Percentiles rank a stretch among this genome's conserved stretches.
phyloP scores from a whole-genome alignment of 2,797 vertebrate species.

The Danionella dracula region DNA sequence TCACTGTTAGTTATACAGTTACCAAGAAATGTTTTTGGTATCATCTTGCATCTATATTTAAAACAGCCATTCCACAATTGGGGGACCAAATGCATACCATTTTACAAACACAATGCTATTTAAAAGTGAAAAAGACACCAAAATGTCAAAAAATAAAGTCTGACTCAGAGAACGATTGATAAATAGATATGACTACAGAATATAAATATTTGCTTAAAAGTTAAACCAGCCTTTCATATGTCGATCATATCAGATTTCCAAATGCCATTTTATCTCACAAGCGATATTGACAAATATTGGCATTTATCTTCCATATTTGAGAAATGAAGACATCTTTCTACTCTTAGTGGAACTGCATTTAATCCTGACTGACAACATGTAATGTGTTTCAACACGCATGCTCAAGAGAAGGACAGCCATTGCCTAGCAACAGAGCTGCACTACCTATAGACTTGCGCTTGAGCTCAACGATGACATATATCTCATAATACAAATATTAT shows the following conservation, averaged over 20 bases:
- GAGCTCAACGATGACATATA: conserved; percentile 14
- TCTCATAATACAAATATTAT: not conserved
- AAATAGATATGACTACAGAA: not conserved
- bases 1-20: too few relatives aligned
- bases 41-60: too few relatives aligned
- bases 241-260: conserved; percentile 6
- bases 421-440: conserved; percentile 40
- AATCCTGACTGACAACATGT: conserved; percentile 36
- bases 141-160: too few relatives aligned
- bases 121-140: too few relatives aligned
- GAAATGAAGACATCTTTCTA: conserved; percentile 13
- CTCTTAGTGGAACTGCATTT: conserved; percentile 6
- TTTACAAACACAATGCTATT: too few relatives aligned
- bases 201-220: conserved; percentile 21
- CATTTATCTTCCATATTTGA: conserved; percentile 13
- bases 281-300: conserved; percentile 23
- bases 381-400: conserved; percentile 20
- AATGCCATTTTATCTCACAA: conserved; percentile 21
- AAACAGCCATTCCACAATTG: too few relatives aligned
- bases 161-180: too few relatives aligned
- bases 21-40: too few relatives aligned
- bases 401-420: conserved; percentile 20
- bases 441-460: conserved; percentile 10
- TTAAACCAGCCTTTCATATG: conserved; percentile 13
- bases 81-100: too few relatives aligned